These are phyloP conservation scores for Meles meles DNA, from an alignment of 2,113 vertebrate species.

Conservation along the genomic window DNA sequence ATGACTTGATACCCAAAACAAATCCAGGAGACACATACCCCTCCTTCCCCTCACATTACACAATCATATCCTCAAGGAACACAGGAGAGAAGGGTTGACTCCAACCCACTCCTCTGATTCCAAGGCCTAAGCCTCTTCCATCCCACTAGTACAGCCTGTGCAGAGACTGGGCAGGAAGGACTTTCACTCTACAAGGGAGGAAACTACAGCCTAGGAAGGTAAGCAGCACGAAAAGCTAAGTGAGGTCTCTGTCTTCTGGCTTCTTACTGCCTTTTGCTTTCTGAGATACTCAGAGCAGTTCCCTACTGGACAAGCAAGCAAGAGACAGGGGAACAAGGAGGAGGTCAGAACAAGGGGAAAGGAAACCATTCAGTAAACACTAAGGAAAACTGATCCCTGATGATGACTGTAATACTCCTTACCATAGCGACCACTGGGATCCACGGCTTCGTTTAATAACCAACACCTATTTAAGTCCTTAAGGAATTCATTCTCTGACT, in stretches of 20 bases:
- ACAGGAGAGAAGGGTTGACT: neutral
- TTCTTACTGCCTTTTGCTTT: neutral
- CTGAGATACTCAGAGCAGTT: neutral
- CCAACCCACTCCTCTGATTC: neutral
- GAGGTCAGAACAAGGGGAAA: neutral
- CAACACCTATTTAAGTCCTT: conserved; percentile 34
- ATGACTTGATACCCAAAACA: neutral
- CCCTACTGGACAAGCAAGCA: neutral
- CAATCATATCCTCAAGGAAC: neutral
- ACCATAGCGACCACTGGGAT: neutral
- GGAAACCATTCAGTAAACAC: neutral
- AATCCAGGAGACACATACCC: neutral
- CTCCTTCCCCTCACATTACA: neutral
- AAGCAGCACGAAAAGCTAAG: neutral
- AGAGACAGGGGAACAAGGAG: neutral
- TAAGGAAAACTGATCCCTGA: neutral
- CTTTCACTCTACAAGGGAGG: neutral
- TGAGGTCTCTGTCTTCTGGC: neutral
- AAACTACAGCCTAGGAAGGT: neutral
- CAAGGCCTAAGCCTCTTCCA: neutral
- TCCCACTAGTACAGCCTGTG: neutral
- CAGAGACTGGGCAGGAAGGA: neutral
- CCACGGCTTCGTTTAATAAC: conserved; percentile 41
- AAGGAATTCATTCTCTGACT: conserved; percentile 46
- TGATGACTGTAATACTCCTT: neutral